Conservation (phyloP, 2,113 vertebrate genomes). For the Stegastes partitus region DNA sequence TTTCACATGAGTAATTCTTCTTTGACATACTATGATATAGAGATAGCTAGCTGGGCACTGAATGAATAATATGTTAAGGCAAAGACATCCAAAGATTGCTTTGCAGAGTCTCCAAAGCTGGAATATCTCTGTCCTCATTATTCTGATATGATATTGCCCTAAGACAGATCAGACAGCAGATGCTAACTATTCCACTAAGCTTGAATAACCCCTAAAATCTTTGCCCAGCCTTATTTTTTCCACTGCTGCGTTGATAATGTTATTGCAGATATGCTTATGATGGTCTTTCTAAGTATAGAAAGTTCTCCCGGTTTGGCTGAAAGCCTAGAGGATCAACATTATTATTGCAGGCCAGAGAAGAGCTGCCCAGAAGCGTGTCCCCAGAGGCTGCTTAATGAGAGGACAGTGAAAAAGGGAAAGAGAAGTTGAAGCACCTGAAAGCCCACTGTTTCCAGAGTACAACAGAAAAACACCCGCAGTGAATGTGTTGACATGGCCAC, state of each 20-base stretch:
- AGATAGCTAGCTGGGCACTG: constrained; percentile 43
- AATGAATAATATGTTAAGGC: constrained; percentile 46
- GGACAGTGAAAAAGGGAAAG: constrained; percentile 43
- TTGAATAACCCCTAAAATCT: constrained; percentile 71
- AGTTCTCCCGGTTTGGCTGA: constrained; percentile 55
- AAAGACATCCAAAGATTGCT: constrained; percentile 52
- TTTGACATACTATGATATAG: constrained; percentile 29
- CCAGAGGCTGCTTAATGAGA: constrained; percentile 68
- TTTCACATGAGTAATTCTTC: constrained; percentile 35
- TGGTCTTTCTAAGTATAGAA: constrained; percentile 72
- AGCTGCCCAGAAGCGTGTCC: constrained; percentile 67
- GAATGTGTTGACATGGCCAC: constrained; percentile 58
- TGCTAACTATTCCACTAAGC: constrained; percentile 72
- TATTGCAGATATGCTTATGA: constrained; percentile 71
- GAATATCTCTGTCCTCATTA: constrained; percentile 77
- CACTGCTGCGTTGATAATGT: constrained; percentile 50
- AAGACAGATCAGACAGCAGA: constrained; percentile 75
- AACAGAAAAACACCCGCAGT: constrained; percentile 43
- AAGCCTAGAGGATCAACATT: constrained; percentile 75
- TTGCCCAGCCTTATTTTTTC: constrained; percentile 61
- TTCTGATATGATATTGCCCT: constrained; percentile 72
- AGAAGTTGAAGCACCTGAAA: constrained; percentile 58
- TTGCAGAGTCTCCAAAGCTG: constrained; percentile 59
- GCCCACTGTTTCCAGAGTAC: constrained; percentile 37
- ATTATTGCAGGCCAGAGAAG: constrained; percentile 63